Percentiles rank a stretch among this genome's conserved stretches.
Conservation (phyloP, 2,113 vertebrate species). For the Aphyosemion australe region DNA sequence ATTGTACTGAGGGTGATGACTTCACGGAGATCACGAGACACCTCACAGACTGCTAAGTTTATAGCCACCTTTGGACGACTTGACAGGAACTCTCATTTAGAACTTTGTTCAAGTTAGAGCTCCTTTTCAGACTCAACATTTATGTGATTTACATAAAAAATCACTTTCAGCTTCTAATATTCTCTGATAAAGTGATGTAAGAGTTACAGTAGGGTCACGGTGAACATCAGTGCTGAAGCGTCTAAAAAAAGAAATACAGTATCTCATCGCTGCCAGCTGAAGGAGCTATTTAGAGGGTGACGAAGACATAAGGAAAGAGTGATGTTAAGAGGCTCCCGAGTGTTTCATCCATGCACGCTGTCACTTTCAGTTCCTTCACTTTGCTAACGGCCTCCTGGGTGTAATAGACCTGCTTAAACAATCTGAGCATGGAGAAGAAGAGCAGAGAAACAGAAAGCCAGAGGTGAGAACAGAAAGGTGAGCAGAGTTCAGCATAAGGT, state of each 20-base stretch:
- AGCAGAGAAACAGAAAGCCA: conserved; percentile 26
- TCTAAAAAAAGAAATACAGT: conserved; percentile 28
- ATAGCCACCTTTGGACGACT: conserved; percentile 8
- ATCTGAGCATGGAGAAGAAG: conserved; percentile 35
- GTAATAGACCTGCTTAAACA: conserved; percentile 48
- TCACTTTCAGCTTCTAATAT: conserved; percentile 26
- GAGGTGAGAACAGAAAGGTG: conserved; percentile 37
- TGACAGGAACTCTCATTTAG: conserved; percentile 22
- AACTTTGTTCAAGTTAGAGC: conserved; percentile 37
- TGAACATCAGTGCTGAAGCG: conserved; percentile 19
- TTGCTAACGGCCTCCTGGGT: conserved; percentile 12
- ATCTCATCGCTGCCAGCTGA: conserved; percentile 20
- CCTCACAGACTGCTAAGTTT: conserved; percentile 15
- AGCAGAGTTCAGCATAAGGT: conserved; percentile 40
- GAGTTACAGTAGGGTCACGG: conserved; percentile 41
- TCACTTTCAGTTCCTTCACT: conserved; percentile 50
- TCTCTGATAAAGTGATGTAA: conserved; percentile 30
- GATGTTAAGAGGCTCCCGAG: conserved; percentile 39
- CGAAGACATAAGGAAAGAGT: conserved; percentile 29
- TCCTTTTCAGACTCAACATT: conserved; percentile 38
- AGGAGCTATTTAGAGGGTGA: conserved; percentile 32
- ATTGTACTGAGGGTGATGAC: conserved; percentile 49
- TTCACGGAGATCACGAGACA: conserved; percentile 38
- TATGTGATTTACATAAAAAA: conserved; percentile 25
- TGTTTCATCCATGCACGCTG: conserved; percentile 28